A percentile compares a stretch with the other conserved stretches of the same genome.
These are phyloP conservation scores for Xanthia togata DNA, from an alignment of 2,888 invertebrate species.

Conservation along the genomic window DNA sequence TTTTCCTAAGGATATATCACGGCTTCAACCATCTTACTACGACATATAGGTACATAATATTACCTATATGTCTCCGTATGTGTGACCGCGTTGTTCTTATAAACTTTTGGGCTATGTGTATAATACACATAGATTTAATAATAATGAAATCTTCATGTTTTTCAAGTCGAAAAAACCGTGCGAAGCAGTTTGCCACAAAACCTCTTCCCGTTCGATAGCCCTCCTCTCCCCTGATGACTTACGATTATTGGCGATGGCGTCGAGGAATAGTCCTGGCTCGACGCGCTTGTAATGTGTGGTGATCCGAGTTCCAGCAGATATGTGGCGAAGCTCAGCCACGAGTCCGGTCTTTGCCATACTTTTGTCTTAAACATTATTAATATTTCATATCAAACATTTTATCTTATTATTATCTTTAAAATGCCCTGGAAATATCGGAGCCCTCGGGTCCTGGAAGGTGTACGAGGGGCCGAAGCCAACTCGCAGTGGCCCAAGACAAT, in stretches of 20 bases:
- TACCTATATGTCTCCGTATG: no score
- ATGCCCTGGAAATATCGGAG: no score
- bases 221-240: constrained; percentile 5
- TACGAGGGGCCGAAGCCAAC: neutral
- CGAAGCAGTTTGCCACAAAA: neutral
- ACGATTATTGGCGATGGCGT: constrained; percentile 3
- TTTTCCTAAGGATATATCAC: no score
- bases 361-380: constrained; percentile 24
- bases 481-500: neutral
- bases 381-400: neutral
- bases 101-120: no score
- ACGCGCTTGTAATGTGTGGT: neutral
- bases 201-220: neutral
- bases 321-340: constrained; percentile 1
- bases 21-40: no score
- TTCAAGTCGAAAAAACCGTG: no score
- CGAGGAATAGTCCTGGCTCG: neutral
- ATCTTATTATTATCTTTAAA: no score
- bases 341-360: no score
- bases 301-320: neutral
- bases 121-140: no score
- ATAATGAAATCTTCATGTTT: no score
- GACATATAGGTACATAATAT: no score
- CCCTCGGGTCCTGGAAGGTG: neutral
- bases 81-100: no score